Evolutionary conservation across 2,113 vertebrate species (phyloP), one percentile per base, ranked within the genome.

Genomic region (Passer montanus): DNA sequence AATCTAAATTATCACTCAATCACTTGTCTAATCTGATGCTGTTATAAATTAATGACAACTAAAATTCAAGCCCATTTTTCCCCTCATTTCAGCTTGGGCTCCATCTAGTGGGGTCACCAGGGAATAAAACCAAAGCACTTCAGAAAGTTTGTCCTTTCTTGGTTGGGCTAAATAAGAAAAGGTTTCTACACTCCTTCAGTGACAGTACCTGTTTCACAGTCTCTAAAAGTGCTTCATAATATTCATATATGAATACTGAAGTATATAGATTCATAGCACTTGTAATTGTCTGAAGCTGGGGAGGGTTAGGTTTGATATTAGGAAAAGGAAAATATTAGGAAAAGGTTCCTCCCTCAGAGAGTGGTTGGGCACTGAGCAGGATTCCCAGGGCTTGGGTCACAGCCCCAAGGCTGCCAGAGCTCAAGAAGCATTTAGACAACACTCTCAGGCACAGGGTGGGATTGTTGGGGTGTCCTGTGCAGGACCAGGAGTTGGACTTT

Each of bases 31-130:
- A 35, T 70, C 39, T 47, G 33, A 14, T 31, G 28, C 19, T 37
- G 5, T 31, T 83, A 70, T 7, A 15, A 80, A 86, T 35, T 46
- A 84, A 80, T 18, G 35, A 30, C 35, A 91, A 35, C 11, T 75
- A 59, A 70, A 46, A 72, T 43, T 52, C 39, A 79, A 76, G 35
- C 2, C 2, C 2, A 7, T 31, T 49, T 87, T 31, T 53, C 22
- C 5, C 13, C 28, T 87, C 1, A 0, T 68, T 79, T 89, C 52
- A 78, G 28, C 56, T 26, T 89, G 75, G 27, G 64, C 93, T 74
- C 96, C 94, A 95, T 79, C 97, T 97, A 76, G 88, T 89, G 97
- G 96, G 91, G 84, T 58, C 55, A 63, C 26, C 13, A 24, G 5
- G 19, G 14, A 84, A 73, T 17, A 43, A 66, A 80, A 19, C 15